These are phyloP conservation scores for Andrena haemorrhoa DNA, from an alignment of 2,888 invertebrate genomes.

Conservation along the genomic window DNA sequence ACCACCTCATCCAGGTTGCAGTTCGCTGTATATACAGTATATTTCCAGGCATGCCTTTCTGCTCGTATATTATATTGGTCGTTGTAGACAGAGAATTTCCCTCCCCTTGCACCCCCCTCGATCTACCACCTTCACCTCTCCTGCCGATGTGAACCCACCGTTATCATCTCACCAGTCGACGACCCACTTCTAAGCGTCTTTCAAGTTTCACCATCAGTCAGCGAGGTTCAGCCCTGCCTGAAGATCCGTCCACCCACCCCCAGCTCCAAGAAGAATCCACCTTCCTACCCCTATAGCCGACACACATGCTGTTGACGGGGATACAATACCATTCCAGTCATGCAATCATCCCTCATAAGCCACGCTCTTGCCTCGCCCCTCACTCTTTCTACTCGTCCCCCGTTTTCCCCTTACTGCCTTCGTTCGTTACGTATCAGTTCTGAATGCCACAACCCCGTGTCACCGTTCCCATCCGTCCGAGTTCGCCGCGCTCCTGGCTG, in stretches of 20 bases:
- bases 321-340: conserved; percentile 69
- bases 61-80: conserved; percentile 71
- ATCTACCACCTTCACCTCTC: conserved; percentile 37
- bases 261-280: conserved; percentile 40
- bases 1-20: conserved; percentile 36
- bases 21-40: conserved; percentile 43
- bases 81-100: conserved; percentile 61
- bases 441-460: conserved; percentile 78
- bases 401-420: neutral
- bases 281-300: conserved; percentile 16
- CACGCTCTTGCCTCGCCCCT: conserved; percentile 26
- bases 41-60: conserved; percentile 64
- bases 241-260: conserved; percentile 41
- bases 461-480: conserved; percentile 21
- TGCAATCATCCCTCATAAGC: conserved; percentile 65
- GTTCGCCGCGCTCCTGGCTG: conserved; percentile 36
- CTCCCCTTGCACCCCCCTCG: conserved; percentile 29
- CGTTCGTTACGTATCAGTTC: conserved; percentile 71
- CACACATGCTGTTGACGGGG: conserved; percentile 68
- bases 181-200: conserved; percentile 76
- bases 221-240: conserved; percentile 65
- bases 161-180: conserved; percentile 56
- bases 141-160: conserved; percentile 47
- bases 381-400: conserved; percentile 15
- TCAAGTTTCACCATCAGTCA: conserved; percentile 76